Evolutionary conservation across 1,140 invertebrate species (phyloP).

Genomic region (Trichonephila inaurata): DNA sequence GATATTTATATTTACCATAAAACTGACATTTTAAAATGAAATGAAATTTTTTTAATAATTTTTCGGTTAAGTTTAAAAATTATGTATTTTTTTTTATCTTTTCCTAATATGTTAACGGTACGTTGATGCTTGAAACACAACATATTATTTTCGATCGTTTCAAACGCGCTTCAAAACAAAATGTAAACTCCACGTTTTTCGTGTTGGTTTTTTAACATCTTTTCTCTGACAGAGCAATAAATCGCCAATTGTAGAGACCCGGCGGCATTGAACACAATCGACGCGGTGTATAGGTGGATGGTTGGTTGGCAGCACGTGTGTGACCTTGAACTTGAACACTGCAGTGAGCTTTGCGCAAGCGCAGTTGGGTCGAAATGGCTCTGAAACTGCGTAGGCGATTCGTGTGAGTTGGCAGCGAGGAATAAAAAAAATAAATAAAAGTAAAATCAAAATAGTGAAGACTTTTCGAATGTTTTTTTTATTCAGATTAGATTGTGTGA

Average conservation of each 20-base stretch:
- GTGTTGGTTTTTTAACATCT: too few relatives aligned
- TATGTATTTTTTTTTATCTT: too few relatives aligned
- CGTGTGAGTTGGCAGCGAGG: constrained; percentile 9
- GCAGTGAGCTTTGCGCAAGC: constrained; percentile 35
- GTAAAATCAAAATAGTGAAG: neutral
- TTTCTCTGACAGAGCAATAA: neutral
- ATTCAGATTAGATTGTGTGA: neutral
- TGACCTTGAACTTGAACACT: constrained; percentile 55
- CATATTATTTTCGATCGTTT: too few relatives aligned
- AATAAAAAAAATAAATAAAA: neutral
- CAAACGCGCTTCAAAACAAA: too few relatives aligned
- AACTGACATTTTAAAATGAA: too few relatives aligned
- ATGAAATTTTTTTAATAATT: too few relatives aligned
- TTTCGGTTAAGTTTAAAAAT: too few relatives aligned
- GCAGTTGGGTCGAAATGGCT: neutral
- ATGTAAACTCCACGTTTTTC: too few relatives aligned
- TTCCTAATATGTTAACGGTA: too few relatives aligned
- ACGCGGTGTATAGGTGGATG: constrained; percentile 51
- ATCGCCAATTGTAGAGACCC: constrained; percentile 20
- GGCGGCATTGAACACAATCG: constrained; percentile 3
- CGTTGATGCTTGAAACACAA: too few relatives aligned
- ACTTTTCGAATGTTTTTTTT: neutral
- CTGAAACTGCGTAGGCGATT: constrained; percentile 39
- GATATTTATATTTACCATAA: too few relatives aligned
- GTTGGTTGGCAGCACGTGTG: constrained; percentile 20